Evolutionary conservation across 2,797 vertebrate genomes (phyloP), one percentile per base, ranked within the genome.

Genomic region (Epinephelus coioides): DNA sequence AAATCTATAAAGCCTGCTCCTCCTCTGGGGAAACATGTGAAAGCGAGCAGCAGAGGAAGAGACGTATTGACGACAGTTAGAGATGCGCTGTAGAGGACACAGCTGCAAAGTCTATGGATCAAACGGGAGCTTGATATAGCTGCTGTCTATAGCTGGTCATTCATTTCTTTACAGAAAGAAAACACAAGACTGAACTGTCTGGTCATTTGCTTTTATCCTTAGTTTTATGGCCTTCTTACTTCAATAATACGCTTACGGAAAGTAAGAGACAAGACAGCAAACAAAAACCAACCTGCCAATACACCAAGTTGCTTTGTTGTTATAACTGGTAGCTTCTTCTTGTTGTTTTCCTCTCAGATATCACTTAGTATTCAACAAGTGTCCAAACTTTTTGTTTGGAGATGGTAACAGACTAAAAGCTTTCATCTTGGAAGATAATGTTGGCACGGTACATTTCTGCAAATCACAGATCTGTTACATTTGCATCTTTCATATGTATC

Each of bases 1-100:
- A 92, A 86, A 93, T 92, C 88, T 84, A 91, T 90, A 83, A 85
- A 84, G 75, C 53, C 46, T n/a, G 55, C 76, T 18, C 62, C 61
- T 82, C 76, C 53, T 79, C 43, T 30, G 14, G 67, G 74, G 47
- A 54, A 47, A 67, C 63, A 55, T 53, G 53, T 56, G 43, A 47
- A 62, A 79, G 76, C 50, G 14, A 30, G 61, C 19, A 5, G 77
- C 78, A 30, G 60, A 78, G 64, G 60, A 59, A 43, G 54, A 70
- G 51, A 64, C 7, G 17, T 78, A 71, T 75, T 68, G 74, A 86
- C 70, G 46, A 70, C 67, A 44, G 64, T 71, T 64, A 12, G 53
- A 64, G 63, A 15, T 2, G 7, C 3, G 17, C 18, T 17, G 56
- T 19, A 40, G 56, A 82, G 74, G 81, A 83, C 77, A 65, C 73